A percentile compares a stretch with the other conserved stretches of the same genome.
phyloP scores from a whole-genome alignment of 2,888 invertebrate genomes.

The Dolomedes plantarius region DNA sequence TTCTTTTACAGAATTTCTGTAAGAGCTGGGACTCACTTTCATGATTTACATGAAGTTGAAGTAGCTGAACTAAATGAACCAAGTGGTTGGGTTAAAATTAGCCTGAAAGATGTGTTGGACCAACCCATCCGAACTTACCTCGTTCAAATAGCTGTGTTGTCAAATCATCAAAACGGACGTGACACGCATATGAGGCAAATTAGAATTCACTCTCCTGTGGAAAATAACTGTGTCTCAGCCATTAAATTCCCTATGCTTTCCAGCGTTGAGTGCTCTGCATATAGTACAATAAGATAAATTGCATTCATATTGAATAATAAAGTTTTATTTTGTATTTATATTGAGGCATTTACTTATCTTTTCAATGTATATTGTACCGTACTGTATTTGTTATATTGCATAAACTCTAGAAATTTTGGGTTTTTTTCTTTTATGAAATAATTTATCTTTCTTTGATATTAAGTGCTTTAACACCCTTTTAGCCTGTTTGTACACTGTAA shows the following conservation, averaged over 20 bases:
- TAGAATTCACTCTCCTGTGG: constrained; percentile 91
- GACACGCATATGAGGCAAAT: constrained; percentile 99
- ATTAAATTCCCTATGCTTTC: constrained; percentile 75
- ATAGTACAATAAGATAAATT: constrained; percentile 60
- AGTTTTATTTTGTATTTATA: too few species aligned
- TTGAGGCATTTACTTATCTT: too few species aligned
- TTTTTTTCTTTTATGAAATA: too few species aligned
- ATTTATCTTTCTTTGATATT: too few species aligned
- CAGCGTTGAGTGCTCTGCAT: constrained; percentile 59
- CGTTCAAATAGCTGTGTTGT: constrained; percentile 96
- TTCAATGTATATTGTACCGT: too few species aligned
- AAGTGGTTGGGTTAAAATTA: constrained; percentile 96
- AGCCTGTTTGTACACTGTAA: too few species aligned
- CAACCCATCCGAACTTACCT: constrained; percentile 95
- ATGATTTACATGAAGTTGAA: constrained; percentile 96
- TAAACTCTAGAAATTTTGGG: too few species aligned
- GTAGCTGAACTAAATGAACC: constrained; percentile 95
- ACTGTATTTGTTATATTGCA: too few species aligned
- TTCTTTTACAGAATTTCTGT: constrained; percentile 85
- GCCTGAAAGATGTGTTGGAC: constrained; percentile 89
- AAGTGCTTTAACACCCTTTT: too few species aligned
- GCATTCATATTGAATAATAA: too few species aligned
- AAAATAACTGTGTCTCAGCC: constrained; percentile 76
- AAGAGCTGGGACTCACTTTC: constrained; percentile 95
- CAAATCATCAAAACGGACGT: constrained; percentile 98